A percentile compares a stretch with the other conserved stretches of the same genome.
Conservation (phyloP, 2,113 vertebrate genomes). For the Verasper variegatus region DNA sequence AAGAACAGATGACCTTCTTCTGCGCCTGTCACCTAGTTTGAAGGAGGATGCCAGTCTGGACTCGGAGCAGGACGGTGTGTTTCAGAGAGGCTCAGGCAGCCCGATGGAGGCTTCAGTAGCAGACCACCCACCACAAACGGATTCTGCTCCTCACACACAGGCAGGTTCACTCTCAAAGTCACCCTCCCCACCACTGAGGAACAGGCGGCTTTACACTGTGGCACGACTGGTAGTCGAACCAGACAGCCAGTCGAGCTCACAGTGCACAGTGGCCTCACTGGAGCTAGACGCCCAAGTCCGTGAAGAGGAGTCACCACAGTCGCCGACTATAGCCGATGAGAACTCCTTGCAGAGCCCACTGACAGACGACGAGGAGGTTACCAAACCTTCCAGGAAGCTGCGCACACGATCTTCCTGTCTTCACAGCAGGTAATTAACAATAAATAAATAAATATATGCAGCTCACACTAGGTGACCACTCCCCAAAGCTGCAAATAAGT, state of each 20-base stretch:
- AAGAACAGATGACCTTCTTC: constrained; percentile 28
- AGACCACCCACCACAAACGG: constrained; percentile 41
- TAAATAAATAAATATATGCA: background rate
- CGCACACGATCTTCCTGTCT: background rate
- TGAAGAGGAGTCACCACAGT: constrained; percentile 17
- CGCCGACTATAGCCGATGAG: constrained; percentile 28
- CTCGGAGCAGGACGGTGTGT: constrained; percentile 39
- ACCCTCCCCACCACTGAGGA: background rate
- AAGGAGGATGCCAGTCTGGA: constrained; percentile 27
- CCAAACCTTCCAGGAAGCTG: constrained; percentile 6
- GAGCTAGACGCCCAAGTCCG: constrained; percentile 15
- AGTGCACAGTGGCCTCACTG: constrained; percentile 54
- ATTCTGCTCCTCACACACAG: constrained; percentile 1
- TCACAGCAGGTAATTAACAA: constrained; percentile 23
- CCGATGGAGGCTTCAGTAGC: constrained; percentile 60
- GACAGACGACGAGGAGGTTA: constrained; percentile 38
- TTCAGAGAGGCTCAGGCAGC: constrained; percentile 48
- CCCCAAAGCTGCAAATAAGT: too few relatives aligned
- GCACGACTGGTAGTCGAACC: constrained; percentile 82
- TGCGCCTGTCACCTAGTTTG: constrained; percentile 38
- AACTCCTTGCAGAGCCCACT: constrained; percentile 45
- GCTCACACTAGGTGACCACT: background rate
- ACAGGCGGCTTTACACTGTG: constrained; percentile 72
- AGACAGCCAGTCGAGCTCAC: constrained; percentile 75
- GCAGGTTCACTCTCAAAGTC: constrained; percentile 11